Base-by-base conservation (phyloP, 2,888 invertebrate genomes). In the Glomeris marginata region DNA sequence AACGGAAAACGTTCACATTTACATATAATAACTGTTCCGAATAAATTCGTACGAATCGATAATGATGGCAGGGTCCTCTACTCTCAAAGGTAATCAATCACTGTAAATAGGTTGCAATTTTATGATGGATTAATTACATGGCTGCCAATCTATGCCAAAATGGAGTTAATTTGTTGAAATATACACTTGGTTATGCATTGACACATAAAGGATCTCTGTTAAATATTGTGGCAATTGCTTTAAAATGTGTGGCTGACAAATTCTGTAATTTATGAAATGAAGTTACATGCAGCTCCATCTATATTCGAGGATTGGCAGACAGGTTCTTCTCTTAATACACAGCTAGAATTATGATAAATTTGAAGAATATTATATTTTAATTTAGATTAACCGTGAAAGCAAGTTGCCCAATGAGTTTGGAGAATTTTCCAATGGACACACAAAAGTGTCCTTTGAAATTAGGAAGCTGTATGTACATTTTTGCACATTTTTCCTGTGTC, bases 1-100 rank as follows among this genome's bases (percentile, higher is more conserved):
- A 94, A 94, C 66, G 92, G 92, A 20, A 88, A 90, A 64, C 82
- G 87, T 58, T 91, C 91, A 11, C 90, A 92, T 62, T 84, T 94
- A 43, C 95, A 95, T 69, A 90, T 88, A 33, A 90, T 94, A 58
- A 94, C 95, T 1, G 87, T 87, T 15, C 92, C 92, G 0, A 95
- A 95, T 67, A 90, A 92, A 67, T 73, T 95, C 58, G 72, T 95
- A 36, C 72, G 95, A 54, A 82, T 95, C 58, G 81, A 80, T 60
- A 83, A 85, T 65, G 83, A 90, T 61, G 92, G 92, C 1, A 86
- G 86, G 59, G 87, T 92, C 60, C 74, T 90, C 45, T 92, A 90
- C 66, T 92, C 91, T 1, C 88, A 90, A 84, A 80, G 91, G 87
- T 87, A 70, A 64, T 67, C 5, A 13, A 8, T 40, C 8, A n/a